phyloP scores from a whole-genome alignment of 2,113 vertebrate genomes.

The Natator depressus region DNA sequence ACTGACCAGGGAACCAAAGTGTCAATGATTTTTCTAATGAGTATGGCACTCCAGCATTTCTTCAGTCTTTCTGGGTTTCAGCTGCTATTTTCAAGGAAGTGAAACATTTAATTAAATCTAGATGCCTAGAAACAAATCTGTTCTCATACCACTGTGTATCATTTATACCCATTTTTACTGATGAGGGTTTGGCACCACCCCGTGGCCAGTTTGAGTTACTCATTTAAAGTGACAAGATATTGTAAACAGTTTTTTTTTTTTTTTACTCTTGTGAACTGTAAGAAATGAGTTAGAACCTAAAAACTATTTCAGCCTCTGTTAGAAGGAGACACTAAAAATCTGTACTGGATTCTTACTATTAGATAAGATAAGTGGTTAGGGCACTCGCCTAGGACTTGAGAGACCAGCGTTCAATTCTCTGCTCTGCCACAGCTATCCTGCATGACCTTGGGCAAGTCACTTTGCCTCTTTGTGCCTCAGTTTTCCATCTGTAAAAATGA shows the following conservation, averaged over 20 bases:
- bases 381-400: background rate
- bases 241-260: background rate
- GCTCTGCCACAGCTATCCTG: background rate
- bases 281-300: background rate
- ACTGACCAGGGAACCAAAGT: background rate
- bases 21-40: background rate
- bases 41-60: fast-evolving
- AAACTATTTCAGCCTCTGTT: background rate
- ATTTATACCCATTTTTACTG: constrained; percentile 2
- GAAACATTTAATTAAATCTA: fast-evolving
- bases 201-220: constrained; percentile 53
- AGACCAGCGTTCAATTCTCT: background rate
- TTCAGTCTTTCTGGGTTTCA: background rate
- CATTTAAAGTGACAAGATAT: background rate
- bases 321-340: background rate
- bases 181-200: constrained; percentile 66
- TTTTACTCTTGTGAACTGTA: background rate
- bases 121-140: background rate
- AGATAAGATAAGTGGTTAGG: background rate
- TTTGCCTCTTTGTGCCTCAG: background rate
- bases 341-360: background rate
- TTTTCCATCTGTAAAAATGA: background rate
- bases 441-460: background rate
- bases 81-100: background rate
- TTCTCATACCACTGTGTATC: fast-evolving